These are phyloP conservation scores for Argyrosomus japonicus DNA, from an alignment of 2,113 vertebrate species.

Conservation along the genomic window DNA sequence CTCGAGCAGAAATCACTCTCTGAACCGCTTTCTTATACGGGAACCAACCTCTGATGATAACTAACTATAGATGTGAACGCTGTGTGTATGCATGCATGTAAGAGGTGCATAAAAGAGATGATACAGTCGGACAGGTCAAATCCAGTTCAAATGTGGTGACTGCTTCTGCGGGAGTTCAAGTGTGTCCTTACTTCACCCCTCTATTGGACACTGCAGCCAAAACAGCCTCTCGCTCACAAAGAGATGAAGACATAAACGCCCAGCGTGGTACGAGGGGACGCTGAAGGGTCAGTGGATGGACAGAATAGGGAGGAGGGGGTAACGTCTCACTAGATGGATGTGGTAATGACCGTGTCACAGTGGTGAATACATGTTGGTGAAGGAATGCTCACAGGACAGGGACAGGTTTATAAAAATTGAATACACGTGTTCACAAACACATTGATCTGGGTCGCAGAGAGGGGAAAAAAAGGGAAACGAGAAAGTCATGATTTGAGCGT, in stretches of 20 bases:
- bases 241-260: constrained; percentile 63
- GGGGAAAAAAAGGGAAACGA: background rate
- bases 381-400: constrained; percentile 7
- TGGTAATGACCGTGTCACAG: constrained; percentile 67
- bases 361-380: constrained; percentile 15
- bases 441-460: background rate
- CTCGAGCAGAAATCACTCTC: constrained; percentile 53
- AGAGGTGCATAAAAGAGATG: constrained; percentile 16
- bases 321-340: constrained; percentile 30
- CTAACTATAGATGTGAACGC: background rate
- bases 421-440: constrained; percentile 2
- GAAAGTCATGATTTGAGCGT: background rate
- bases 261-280: constrained; percentile 47
- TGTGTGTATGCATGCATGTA: background rate
- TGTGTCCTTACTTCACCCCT: constrained; percentile 66
- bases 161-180: constrained; percentile 77
- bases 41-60: constrained; percentile 40
- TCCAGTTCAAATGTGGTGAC: constrained; percentile 64
- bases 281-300: constrained; percentile 58
- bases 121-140: constrained; percentile 59
- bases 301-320: constrained; percentile 52
- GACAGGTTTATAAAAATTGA: background rate
- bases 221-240: constrained; percentile 64
- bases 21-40: constrained; percentile 44
- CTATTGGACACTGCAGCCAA: constrained; percentile 28